Base-by-base conservation (phyloP, 1,140 invertebrate genomes). In the Dysdera silvatica region DNA sequence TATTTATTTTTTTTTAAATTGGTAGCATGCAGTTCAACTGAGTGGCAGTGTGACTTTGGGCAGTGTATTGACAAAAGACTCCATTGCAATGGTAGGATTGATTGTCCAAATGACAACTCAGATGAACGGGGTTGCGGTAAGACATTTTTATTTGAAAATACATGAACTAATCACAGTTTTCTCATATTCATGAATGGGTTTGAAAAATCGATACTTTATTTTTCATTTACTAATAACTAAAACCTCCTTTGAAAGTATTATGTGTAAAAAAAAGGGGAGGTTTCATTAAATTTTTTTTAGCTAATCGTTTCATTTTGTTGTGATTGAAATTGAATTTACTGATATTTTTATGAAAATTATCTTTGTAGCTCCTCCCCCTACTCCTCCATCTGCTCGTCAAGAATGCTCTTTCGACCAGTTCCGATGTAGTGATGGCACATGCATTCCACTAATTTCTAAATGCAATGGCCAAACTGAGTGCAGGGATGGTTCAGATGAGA, bases 381-480 rank as follows among this genome's bases (percentile, higher is more conserved):
- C 12, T 3, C 10, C 10, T 14, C 43, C 12, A 45, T 2, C n/a
- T 4, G 24, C 7, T 45, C n/a, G 18, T 26, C 52, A 52, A 32
- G 61, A 45, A 8, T 63, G 61, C 24, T 41, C 61, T 12, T 28
- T 53, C 31, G 61, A 63, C 24, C 72, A 80, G 76, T 89, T 86
- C 78, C 81, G 74, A 72, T 89, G 87, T 76, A 75, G 76, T 70
- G 82, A 81, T 71, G 85, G 85, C 69, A 79, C 80, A 68, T 83
- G 84, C 72, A 83, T 87, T 73, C 76, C 79, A 52, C 74, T 79
- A 68, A 76, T 77, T 69, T 75, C 80, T 71, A 78, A 80, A 74
- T 87, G 86, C 77, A 83, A 87, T 78, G 80, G 81, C 55, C 74
- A 77, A 63, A 80, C 82, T 70, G 83, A 87, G 78, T 87, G 86